Evolutionary conservation across 1,140 invertebrate species (phyloP), one percentile per base, ranked within the genome.

Genomic region (Agrypnia vestita): DNA sequence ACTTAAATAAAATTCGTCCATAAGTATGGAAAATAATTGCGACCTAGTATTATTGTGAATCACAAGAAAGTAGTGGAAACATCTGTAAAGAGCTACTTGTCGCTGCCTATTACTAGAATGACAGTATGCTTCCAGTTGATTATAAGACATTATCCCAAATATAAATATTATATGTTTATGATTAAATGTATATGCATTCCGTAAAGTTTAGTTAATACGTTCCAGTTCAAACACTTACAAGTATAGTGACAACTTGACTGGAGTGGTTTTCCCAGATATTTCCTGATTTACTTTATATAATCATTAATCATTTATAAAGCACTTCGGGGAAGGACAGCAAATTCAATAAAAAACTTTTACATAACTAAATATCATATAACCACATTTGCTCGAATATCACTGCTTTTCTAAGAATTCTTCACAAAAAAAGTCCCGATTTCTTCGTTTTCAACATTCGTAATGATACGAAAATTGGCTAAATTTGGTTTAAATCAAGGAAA

Each of bases 281-380:
- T 74, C 46, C 73, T 78, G 59, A 35, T 78, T 78, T 78, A 72
- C 72, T 73, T 81, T 77, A 81, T 74, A 56, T 56, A 59, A 56
- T 74, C 64, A 62, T 88, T 89, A 89, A 88, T 88, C 88, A 89
- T 88, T 86, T 89, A 89, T 90, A 90, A 90, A 90, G 89, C 89
- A 90, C 88, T 89, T 89, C 86, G 88, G 88, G 89, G 87, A 89
- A 90, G 88, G 89, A 89, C 88, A 90, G 89, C 89, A 89, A 90
- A 90, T 90, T 88, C 86, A 90, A 90, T 90, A 88, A 89, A 90
- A 89, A 89, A 88, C 85, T 86, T 86, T 89, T 88, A 87, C 86
- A 86, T 87, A 88, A 87, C 86, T 87, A 86, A 87, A 78, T 9
- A 9, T 56, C 35, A n/a, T 62, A 12, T 47, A 35, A 25, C 19